Evolutionary conservation across 2,113 vertebrate genomes (phyloP).

Genomic region (Neomonachus schauinslandi): DNA sequence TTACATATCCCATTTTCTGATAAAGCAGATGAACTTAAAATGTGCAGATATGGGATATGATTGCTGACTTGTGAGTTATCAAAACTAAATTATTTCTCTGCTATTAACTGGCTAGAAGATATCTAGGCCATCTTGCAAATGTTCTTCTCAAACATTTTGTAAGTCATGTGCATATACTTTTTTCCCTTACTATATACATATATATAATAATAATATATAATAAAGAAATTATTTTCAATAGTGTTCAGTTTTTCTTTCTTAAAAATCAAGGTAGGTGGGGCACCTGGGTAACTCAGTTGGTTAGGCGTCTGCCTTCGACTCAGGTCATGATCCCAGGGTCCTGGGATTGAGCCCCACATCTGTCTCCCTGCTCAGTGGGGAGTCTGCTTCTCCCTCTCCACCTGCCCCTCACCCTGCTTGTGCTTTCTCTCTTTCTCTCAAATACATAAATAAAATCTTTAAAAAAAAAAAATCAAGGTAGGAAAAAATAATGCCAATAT

Average conservation of each 20-base stretch:
- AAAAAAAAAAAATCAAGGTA: neutral
- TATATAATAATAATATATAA: neutral
- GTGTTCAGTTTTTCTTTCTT: neutral
- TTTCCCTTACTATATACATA: neutral
- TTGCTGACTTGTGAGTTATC: neutral
- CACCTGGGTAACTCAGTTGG: no score
- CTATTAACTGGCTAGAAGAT: neutral
- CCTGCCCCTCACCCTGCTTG: no score
- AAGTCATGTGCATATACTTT: neutral
- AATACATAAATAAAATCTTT: no score
- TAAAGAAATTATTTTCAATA: slow-evolving; percentile 64
- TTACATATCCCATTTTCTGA: neutral
- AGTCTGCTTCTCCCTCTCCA: no score
- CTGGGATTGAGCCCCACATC: no score
- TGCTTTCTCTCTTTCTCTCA: no score
- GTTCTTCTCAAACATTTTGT: neutral
- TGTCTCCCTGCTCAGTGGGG: no score
- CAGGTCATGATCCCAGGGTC: no score
- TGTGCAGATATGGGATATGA: neutral
- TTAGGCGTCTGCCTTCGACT: no score
- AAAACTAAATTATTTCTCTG: slow-evolving; percentile 8
- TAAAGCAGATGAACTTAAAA: neutral
- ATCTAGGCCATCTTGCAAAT: neutral
- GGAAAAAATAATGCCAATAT: neutral
- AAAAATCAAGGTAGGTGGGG: neutral